phyloP scores from a whole-genome alignment of 1,140 invertebrate species.

The Parapsyche elsis region DNA sequence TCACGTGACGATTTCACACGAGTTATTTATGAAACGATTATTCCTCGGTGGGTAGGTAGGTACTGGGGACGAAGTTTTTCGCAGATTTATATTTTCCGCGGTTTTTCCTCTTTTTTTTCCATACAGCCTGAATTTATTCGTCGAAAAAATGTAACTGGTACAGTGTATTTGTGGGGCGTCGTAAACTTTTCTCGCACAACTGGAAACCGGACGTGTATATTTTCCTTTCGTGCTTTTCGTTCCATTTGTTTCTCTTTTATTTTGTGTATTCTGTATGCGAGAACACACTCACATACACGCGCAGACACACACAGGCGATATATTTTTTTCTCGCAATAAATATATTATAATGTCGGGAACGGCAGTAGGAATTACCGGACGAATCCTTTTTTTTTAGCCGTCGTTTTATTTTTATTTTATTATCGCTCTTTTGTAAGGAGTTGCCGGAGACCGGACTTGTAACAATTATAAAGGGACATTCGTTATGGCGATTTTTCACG shows the following conservation, averaged over 20 bases:
- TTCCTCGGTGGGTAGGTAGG: no score
- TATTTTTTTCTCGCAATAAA: conserved; percentile 20
- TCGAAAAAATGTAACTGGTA: not conserved
- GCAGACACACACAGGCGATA: no score
- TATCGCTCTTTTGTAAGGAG: not conserved
- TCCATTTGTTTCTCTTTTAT: conserved; percentile 33
- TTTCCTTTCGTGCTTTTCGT: conserved; percentile 35
- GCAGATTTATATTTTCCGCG: no score
- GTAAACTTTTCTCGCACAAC: conserved; percentile 35
- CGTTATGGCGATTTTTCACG: conserved; percentile 36
- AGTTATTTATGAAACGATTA: no score
- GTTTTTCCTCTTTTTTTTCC: no score
- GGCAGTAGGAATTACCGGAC: conserved; percentile 7
- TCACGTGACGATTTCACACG: no score
- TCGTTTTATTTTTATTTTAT: conserved; percentile 8
- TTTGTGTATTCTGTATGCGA: conserved; percentile 15
- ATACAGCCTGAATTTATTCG: no score
- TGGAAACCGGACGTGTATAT: conserved; percentile 42
- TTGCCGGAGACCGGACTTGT: not conserved
- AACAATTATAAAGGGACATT: conserved; percentile 35
- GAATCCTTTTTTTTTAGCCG: conserved; percentile 12
- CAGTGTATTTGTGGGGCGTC: not conserved
- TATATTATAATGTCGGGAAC: conserved; percentile 37
- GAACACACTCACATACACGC: not conserved
- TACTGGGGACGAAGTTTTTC: no score